Base-by-base conservation (phyloP, 1,140 invertebrate species). In the Diabrotica virgifera region DNA sequence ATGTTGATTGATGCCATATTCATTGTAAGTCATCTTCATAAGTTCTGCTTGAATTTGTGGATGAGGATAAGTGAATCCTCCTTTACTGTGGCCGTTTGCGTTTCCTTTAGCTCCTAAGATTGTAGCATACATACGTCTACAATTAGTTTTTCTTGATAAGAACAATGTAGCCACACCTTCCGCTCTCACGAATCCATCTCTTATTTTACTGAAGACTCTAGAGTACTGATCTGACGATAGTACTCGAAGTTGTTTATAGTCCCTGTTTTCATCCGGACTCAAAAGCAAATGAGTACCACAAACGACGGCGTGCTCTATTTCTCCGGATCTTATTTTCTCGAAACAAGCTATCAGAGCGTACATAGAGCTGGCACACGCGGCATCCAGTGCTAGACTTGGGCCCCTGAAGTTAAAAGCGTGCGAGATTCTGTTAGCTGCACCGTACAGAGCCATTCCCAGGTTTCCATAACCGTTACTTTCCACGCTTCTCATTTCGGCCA, bases 11-110 rank as follows among this genome's bases (percentile, higher is more conserved):
- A 92, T 71, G 37, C 80, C 78, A 10, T 82, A 81, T 71, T 88
- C 84, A 12, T 77, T 70, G 67, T 90, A 90, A 54, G 80, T 56
- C 10, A 95, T 89, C 35, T 85, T 78, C 0, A 97, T 79, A 2
- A 98, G 80, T 57, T 84, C 80, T 66, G 88, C 87, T 78, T 97
- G 95, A 57, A 93, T 83, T 14, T 86, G 81, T 40, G 92, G 92
- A 7, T 91, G 92, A 0, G 95, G 95, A 76, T 94, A 96, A 0
- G 93, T 96, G 66, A 97, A 94, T 13, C 92, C 91, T 75, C 83
- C 76, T 38, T 79, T 78, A 77, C 90, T 90, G 74, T 82, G 85
- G 0, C 93, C 93, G 80, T 96, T 93, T 72, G 89, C 90, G 79
- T 96, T 96, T 7, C 84, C 86, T 67, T 85, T 85, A 0, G 84